Evolutionary conservation across 2,888 invertebrate species (phyloP).

Genomic region (Epistrophella euchroma): DNA sequence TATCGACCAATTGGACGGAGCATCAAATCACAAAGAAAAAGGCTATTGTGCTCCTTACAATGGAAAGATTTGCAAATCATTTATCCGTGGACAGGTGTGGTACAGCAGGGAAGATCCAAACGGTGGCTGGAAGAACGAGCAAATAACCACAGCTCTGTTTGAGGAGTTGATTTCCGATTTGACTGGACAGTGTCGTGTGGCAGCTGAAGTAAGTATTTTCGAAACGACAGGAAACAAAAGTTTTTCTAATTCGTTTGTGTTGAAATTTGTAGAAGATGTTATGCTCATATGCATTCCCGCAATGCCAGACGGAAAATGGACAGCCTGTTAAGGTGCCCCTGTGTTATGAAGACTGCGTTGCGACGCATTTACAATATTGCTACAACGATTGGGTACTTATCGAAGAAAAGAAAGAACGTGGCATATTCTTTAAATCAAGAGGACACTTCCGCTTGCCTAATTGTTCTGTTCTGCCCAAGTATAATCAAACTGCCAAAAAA

Average conservation of each 20-base stretch:
- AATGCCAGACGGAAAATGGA: slow-evolving; percentile 89
- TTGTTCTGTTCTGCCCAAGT: slow-evolving; percentile 91
- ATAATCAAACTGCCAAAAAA: slow-evolving; percentile 86
- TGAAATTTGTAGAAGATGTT: slow-evolving; percentile 88
- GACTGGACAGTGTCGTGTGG: slow-evolving; percentile 92
- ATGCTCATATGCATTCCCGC: slow-evolving; percentile 96
- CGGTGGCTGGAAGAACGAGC: slow-evolving; percentile 92
- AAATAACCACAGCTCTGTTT: slow-evolving; percentile 93
- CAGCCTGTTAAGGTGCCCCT: slow-evolving; percentile 90
- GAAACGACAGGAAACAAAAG: too few relatives aligned
- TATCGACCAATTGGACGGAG: slow-evolving; percentile 79
- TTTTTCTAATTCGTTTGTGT: slow-evolving; percentile 30
- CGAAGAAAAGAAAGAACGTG: slow-evolving; percentile 93
- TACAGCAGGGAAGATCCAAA: slow-evolving; percentile 87
- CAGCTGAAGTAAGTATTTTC: slow-evolving; percentile 88
- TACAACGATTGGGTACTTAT: slow-evolving; percentile 96
- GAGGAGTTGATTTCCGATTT: slow-evolving; percentile 92
- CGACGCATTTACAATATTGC: slow-evolving; percentile 95
- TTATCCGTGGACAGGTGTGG: slow-evolving; percentile 89
- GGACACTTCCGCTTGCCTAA: slow-evolving; percentile 95
- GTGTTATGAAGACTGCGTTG: slow-evolving; percentile 97
- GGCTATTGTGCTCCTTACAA: slow-evolving; percentile 95
- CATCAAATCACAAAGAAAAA: slow-evolving; percentile 79
- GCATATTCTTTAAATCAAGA: slow-evolving; percentile 91
- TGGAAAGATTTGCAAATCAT: slow-evolving; percentile 91